Evolutionary conservation across 1,140 invertebrate species (phyloP), one percentile per base, ranked within the genome.

Genomic region (Holotrichia oblita): DNA sequence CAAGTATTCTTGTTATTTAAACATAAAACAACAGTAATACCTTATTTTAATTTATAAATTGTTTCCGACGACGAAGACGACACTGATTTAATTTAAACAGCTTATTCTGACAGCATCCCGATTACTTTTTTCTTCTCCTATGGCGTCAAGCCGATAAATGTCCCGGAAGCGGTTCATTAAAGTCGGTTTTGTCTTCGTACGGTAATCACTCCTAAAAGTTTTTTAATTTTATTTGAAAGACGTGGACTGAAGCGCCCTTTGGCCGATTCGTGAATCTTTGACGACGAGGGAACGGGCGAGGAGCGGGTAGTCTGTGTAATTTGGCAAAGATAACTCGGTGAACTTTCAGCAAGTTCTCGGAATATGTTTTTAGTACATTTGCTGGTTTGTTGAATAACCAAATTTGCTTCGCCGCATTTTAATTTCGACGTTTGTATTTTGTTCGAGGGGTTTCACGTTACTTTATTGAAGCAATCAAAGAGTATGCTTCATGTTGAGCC

Each of bases 171-270:
- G 27, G 27, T 69, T 69, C 27, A 34, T 69, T 69, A 24, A 69
- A 69, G 61, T 24, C 22, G 22, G 61, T 34, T 69, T 69, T 14
- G 27, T 69, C 61, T 69, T 34, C 61, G 61, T 69, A 34, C 61
- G 61, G 27, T 34, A 69, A 69, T 69, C 61, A 69, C 22, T 69
- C 10, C 14, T 17, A 12, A 34, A 24, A 34, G 61, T 69, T 69
- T 69, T 69, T 69, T 69, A 27, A 34, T 69, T 69, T 69, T 69
- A 69, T 69, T 24, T 69, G 61, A 69, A 69, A 69, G 61, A 27
- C 27, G 61, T 34, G 22, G 27, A 69, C 4, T 69, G 22, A 69
- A 69, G 27, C 22, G 61, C 61, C 22, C 61, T 27, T 69, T 34
- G 61, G 20, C 61, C 20, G 27, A 34, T 69, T 69, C 61, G 22